Conservation (phyloP, 2,888 invertebrate genomes). For the Cantharis nigra region DNA sequence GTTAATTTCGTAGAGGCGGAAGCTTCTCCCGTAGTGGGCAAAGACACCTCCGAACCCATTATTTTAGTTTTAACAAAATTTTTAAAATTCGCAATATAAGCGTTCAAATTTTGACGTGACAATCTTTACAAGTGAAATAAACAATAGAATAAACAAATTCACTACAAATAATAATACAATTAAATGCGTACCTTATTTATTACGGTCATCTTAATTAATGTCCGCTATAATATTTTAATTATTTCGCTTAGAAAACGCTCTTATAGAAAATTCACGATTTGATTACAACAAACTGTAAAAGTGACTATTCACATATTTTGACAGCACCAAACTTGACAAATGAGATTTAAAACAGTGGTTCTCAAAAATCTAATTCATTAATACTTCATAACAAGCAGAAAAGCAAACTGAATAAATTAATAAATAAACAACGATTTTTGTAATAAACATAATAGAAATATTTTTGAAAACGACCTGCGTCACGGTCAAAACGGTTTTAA, state of each 20-base stretch:
- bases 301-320: background rate
- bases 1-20: background rate
- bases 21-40: background rate
- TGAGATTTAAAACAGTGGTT: background rate
- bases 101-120: slow-evolving; percentile 22
- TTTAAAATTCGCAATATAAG: background rate
- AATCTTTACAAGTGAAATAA: background rate
- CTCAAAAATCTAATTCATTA: background rate
- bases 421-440: too few species aligned
- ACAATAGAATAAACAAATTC: slow-evolving; percentile 19
- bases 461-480: too few species aligned
- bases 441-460: too few species aligned
- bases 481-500: too few species aligned
- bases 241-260: background rate
- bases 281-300: background rate
- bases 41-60: slow-evolving; percentile 13
- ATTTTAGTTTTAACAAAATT: background rate
- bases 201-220: slow-evolving; percentile 35
- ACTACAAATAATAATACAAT: background rate
- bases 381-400: background rate
- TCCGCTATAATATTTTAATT: background rate
- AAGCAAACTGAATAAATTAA: too few species aligned
- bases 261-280: background rate
- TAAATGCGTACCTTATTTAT: slow-evolving; percentile 35
- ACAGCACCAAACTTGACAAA: background rate